Conservation (phyloP, 2,797 vertebrate genomes). For the Hippoglossus hippoglossus region DNA sequence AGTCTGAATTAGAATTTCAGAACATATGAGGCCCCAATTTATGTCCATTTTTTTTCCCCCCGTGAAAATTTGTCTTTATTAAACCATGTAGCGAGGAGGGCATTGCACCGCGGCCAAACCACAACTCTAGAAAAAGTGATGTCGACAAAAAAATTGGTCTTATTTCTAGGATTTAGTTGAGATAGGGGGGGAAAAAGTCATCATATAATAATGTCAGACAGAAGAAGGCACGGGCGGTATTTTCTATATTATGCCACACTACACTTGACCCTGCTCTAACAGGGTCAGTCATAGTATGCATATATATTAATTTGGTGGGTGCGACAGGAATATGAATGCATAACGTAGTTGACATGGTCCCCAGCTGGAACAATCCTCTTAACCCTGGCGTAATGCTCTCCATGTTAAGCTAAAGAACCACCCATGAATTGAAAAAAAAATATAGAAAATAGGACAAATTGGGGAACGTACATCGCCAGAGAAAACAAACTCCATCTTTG, state of each 20-base stretch:
- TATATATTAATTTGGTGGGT: slow-evolving; percentile 49
- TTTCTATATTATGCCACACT: slow-evolving; percentile 30
- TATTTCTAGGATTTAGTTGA: slow-evolving; percentile 41
- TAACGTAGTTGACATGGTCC: slow-evolving; percentile 52
- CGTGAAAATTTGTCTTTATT: slow-evolving; percentile 36
- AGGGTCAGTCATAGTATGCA: slow-evolving; percentile 36
- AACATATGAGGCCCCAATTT: slow-evolving; percentile 41
- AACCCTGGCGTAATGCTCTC: slow-evolving; percentile 17
- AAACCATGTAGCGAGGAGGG: slow-evolving; percentile 25
- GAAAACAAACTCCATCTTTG: slow-evolving; percentile 5
- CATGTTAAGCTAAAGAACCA: slow-evolving; percentile 21
- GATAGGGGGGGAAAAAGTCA: background rate
- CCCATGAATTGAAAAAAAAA: background rate
- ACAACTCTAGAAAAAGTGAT: slow-evolving; percentile 42
- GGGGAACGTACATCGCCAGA: background rate
- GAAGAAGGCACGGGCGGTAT: slow-evolving; percentile 14
- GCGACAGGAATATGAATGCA: slow-evolving; percentile 50
- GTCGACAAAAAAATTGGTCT: slow-evolving; percentile 19
- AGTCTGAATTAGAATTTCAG: slow-evolving; percentile 42
- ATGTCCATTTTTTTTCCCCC: slow-evolving; percentile 7
- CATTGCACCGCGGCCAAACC: slow-evolving; percentile 23
- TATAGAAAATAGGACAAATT: background rate
- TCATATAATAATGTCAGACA: slow-evolving; percentile 6
- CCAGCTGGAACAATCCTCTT: slow-evolving; percentile 34
- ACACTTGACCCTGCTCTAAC: slow-evolving; percentile 34